Evolutionary conservation across 1,140 invertebrate genomes (phyloP).

Genomic region (Polypedilum vanderplanki): DNA sequence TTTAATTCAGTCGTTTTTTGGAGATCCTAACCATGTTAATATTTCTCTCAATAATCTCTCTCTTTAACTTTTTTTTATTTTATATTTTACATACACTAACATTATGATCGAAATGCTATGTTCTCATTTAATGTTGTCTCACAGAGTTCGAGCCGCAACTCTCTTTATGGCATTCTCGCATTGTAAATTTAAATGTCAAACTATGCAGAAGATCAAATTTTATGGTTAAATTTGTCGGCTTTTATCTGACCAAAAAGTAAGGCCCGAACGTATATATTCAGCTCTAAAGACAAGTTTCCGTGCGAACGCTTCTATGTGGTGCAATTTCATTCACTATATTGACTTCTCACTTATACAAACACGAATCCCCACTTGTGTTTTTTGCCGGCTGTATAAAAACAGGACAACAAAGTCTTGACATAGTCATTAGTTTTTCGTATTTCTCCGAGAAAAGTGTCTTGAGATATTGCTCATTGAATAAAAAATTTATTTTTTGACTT

Average conservation of each 20-base stretch:
- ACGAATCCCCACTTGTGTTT: neutral
- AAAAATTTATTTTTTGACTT: neutral
- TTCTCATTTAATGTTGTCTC: neutral
- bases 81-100: neutral
- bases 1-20: neutral
- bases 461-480: neutral
- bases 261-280: too few species aligned
- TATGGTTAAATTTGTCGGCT: too few species aligned
- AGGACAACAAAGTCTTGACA: conserved; percentile 15
- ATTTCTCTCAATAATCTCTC: neutral
- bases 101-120: conserved; percentile 3
- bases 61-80: neutral
- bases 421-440: conserved; percentile 27
- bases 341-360: neutral
- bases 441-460: conserved; percentile 22
- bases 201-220: too few species aligned
- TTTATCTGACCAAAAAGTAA: too few species aligned
- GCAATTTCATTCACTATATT: neutral
- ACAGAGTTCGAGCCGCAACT: too few species aligned
- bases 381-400: conserved; percentile 12
- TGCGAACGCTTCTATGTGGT: neutral
- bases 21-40: neutral
- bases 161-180: too few species aligned
- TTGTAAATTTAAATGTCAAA: too few species aligned
- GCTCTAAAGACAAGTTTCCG: neutral